Evolutionary conservation across 35 echinoderm and acorn worm species (phyloP), one percentile per base, ranked within the genome.

Genomic region (Apostichopus parvimensis): DNA sequence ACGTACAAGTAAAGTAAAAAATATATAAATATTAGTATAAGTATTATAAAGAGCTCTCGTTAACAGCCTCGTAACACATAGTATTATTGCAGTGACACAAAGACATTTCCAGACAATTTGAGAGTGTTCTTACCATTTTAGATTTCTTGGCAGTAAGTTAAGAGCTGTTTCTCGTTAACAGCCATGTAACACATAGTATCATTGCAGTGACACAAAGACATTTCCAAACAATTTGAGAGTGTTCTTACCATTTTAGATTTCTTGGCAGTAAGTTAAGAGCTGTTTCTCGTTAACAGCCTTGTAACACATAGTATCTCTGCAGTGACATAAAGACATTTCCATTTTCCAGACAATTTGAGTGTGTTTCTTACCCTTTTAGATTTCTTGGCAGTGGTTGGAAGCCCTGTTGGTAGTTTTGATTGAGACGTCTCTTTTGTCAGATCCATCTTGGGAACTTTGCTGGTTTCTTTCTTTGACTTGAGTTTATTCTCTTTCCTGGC

Each of bases 401-500:
- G 58, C 4, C 57, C 85, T 24, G 53, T 57, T 12, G 85, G n/a
- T 17, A 23, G 55, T 87, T 87, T 87, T 1, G 23, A 80, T 54
- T 68, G 64, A 18, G 79, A 82, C 55, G 79, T 17, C 8, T 82
- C 79, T 56, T 54, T 53, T 0, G 8, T 17, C 45, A 82, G 45
- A 24, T 82, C 55, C 45, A 82, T 82, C 79, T 82, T 82, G 45
- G 79, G 79, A 9, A 82, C 2, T 82, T 82, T 82, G 55, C 79
- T 34, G 10, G 55, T n/a, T 55, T 82, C 79, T 14, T 82, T 82
- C 79, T 82, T 82, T 55, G 25, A 56, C 17, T 54, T 82, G 12
- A 82, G 53, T 71, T 71, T 87, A 17, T 87, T 87, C 20, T 87
- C 85, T 58, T 87, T 87, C 85, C 68, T 87, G n/a, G n/a, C 21